A percentile compares a stretch with the other conserved stretches of the same genome.
phyloP scores from a whole-genome alignment of 2,888 invertebrate genomes.

The Cerceris rybyensis region DNA sequence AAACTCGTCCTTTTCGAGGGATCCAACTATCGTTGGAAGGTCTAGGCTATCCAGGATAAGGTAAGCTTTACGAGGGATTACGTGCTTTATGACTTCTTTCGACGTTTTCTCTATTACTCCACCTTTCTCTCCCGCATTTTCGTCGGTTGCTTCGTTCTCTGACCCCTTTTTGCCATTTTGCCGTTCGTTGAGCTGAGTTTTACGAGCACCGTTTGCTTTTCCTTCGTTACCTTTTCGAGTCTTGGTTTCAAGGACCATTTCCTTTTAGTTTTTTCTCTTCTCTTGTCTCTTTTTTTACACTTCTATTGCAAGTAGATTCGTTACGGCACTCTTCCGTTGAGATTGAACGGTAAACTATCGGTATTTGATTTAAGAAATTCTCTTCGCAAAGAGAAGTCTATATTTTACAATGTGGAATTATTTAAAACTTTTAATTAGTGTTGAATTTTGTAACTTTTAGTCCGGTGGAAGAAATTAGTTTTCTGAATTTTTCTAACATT shows the following conservation, averaged over 20 bases:
- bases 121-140: conserved; percentile 28
- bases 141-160: conserved; percentile 16
- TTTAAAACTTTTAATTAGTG: no score
- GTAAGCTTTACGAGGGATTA: conserved; percentile 77
- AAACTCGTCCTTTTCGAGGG: conserved; percentile 20
- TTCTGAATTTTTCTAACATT: no score
- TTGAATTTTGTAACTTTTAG: no score
- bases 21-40: conserved; percentile 49
- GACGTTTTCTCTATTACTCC: conserved; percentile 55
- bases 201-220: conserved; percentile 26
- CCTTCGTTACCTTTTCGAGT: not conserved
- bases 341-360: no score
- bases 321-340: not conserved
- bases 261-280: not conserved
- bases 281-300: not conserved
- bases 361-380: no score
- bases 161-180: conserved; percentile 10
- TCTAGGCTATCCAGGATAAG: conserved; percentile 58
- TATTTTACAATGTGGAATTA: no score
- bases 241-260: not conserved
- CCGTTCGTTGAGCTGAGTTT: conserved; percentile 21
- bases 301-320: not conserved
- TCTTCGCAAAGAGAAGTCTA: no score
- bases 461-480: no score
- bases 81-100: conserved; percentile 75